Percentiles rank a stretch among this genome's conserved stretches.
These are phyloP conservation scores for Brachionus calyciflorus DNA, from an alignment of 1,140 invertebrate genomes.

Conservation along the genomic window DNA sequence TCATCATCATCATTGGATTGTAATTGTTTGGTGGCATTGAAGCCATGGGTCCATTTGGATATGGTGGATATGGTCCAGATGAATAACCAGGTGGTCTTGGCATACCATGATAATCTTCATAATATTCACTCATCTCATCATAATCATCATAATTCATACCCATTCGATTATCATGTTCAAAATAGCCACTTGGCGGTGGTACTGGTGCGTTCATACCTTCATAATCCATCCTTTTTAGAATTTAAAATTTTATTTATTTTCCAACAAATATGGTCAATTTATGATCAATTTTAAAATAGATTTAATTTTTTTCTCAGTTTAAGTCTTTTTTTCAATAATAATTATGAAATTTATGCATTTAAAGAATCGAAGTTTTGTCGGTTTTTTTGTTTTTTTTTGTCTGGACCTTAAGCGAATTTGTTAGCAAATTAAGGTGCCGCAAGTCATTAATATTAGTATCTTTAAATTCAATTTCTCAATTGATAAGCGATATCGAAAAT, in stretches of 20 bases:
- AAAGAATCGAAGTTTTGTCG: too few species aligned
- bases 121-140: not conserved
- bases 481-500: too few species aligned
- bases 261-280: not conserved
- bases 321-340: too few species aligned
- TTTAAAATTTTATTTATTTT: not conserved
- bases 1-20: constrained; percentile 14
- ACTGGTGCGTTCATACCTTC: not conserved
- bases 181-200: not conserved
- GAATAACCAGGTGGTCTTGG: not conserved
- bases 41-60: not conserved
- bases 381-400: too few species aligned
- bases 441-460: too few species aligned
- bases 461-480: too few species aligned
- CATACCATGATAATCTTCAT: not conserved
- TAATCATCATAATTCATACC: constrained; percentile 11
- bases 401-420: too few species aligned
- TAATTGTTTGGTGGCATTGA: not conserved
- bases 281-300: not conserved
- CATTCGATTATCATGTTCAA: not conserved
- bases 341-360: too few species aligned
- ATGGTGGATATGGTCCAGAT: too few species aligned
- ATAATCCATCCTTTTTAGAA: not conserved
- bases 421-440: too few species aligned
- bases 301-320: not conserved